Conservation (phyloP, 2,797 vertebrate species). For the Bradypus variegatus region DNA sequence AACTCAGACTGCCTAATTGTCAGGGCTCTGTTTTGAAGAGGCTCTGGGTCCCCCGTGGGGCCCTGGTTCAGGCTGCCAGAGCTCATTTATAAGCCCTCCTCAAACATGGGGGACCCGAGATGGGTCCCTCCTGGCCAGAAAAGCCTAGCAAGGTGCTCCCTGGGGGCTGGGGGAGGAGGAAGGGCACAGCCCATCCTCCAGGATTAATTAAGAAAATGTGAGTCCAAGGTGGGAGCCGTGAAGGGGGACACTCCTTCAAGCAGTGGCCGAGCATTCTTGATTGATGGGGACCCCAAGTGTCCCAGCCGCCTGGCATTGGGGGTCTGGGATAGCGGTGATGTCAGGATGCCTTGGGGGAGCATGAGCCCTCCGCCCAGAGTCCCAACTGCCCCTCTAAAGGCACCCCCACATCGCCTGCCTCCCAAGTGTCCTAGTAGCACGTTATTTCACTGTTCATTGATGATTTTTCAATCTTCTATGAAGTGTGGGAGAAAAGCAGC, state of each 20-base stretch:
- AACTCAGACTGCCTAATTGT: conserved; percentile 75
- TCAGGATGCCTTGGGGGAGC: fast-evolving
- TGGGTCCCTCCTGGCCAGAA: conserved; percentile 53
- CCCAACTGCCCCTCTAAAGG: neutral
- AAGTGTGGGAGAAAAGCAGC: neutral
- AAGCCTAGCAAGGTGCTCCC: conserved; percentile 60
- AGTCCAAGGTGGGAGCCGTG: conserved; percentile 27
- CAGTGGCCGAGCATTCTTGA: neutral
- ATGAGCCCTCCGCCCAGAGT: neutral
- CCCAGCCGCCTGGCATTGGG: fast-evolving
- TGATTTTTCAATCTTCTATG: neutral
- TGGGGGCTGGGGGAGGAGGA: neutral
- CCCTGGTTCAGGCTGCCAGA: conserved; percentile 72
- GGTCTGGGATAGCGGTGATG: fast-evolving
- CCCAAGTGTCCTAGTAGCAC: neutral
- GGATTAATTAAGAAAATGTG: conserved; percentile 78
- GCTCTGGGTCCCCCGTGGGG: conserved; percentile 66
- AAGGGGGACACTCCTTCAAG: conserved; percentile 15
- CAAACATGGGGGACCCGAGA: conserved; percentile 49
- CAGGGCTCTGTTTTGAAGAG: conserved; percentile 66
- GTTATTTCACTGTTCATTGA: neutral
- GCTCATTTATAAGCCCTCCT: conserved; percentile 77
- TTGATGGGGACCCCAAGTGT: neutral
- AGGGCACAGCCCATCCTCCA: conserved; percentile 68
- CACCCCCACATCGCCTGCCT: neutral